Percentiles rank a stretch among this genome's conserved stretches.
These are phyloP conservation scores for Gorsachius magnificus DNA, from an alignment of 2,797 vertebrate species.

Conservation along the genomic window DNA sequence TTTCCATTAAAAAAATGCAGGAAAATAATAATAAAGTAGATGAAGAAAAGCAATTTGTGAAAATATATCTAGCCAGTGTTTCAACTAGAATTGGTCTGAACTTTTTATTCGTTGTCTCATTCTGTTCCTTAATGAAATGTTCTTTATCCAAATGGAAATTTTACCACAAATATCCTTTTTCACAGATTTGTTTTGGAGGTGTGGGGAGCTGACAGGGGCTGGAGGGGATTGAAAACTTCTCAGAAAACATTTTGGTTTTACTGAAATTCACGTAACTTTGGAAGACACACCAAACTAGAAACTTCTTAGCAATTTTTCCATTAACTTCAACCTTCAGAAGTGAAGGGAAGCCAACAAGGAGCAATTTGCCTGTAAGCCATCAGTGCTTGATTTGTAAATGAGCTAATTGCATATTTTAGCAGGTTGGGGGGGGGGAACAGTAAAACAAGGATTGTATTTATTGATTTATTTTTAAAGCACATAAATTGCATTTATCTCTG, in stretches of 20 bases:
- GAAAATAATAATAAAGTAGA: not conserved
- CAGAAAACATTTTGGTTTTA: conserved; percentile 42
- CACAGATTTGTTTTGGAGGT: conserved; percentile 30
- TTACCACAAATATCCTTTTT: conserved; percentile 62
- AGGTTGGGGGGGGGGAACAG: not conserved
- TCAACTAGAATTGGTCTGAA: not conserved
- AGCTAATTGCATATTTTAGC: conserved; percentile 13
- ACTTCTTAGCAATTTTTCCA: conserved; percentile 18
- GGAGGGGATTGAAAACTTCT: conserved; percentile 45
- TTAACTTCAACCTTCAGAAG: conserved; percentile 12
- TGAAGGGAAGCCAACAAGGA: conserved; percentile 15
- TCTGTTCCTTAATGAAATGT: conserved; percentile 26
- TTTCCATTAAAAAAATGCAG: not conserved
- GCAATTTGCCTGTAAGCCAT: not conserved
- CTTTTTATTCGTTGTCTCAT: not conserved
- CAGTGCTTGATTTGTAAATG: conserved; percentile 24
- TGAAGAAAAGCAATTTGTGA: not conserved
- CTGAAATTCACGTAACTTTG: conserved; percentile 14
- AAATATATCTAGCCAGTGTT: not conserved
- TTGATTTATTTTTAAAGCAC: conserved; percentile 38
- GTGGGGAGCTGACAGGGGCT: conserved; percentile 25
- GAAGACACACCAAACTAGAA: not conserved
- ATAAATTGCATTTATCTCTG: conserved; percentile 23
- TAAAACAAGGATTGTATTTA: conserved; percentile 21
- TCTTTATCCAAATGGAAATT: conserved; percentile 55